A percentile compares a stretch with the other conserved stretches of the same genome.
phyloP scores from a whole-genome alignment of 2,113 vertebrate species.

The Scalopus aquaticus region DNA sequence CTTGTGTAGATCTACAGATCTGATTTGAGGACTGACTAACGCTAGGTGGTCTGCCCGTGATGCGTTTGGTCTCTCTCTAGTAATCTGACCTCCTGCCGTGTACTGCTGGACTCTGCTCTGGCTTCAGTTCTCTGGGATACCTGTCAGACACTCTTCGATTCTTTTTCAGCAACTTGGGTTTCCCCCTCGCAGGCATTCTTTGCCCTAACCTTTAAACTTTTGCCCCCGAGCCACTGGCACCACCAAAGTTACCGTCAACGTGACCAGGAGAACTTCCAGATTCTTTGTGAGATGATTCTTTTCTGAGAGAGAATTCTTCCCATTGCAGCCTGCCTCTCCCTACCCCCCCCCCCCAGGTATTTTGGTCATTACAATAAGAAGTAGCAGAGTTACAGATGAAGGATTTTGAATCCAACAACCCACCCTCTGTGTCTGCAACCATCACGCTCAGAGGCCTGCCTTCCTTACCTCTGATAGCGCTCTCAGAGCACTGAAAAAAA shows the following conservation, averaged over 20 bases:
- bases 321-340: too few species aligned
- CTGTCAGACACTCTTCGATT: background rate
- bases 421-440: background rate
- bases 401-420: background rate
- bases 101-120: background rate
- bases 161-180: background rate
- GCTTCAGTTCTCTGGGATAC: background rate
- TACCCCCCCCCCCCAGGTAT: background rate
- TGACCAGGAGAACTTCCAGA: background rate
- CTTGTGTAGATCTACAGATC: background rate
- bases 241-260: background rate
- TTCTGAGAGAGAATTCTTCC: background rate
- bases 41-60: background rate
- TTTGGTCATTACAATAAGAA: slow-evolving; percentile 41
- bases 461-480: slow-evolving; percentile 19
- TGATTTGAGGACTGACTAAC: background rate
- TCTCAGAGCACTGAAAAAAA: background rate
- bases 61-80: background rate
- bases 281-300: background rate
- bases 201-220: background rate
- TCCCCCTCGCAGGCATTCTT: background rate
- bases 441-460: background rate
- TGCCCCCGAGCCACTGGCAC: background rate
- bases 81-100: background rate
- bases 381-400: background rate